Evolutionary conservation across 2,113 vertebrate genomes (phyloP).

Genomic region (Anolis carolinensis): DNA sequence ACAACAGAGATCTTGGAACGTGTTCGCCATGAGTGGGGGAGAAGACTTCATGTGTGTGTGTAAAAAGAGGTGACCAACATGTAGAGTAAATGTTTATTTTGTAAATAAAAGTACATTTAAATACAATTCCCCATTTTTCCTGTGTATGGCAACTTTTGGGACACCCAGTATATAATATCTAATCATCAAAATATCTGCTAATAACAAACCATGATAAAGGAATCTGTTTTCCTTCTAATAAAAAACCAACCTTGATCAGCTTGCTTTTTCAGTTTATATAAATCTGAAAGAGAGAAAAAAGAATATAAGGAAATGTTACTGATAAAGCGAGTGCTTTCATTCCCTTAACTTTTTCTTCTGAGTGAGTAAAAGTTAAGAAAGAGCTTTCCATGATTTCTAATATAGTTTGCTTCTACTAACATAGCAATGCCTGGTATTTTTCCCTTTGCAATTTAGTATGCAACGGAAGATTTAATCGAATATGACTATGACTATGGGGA

Average conservation of each 20-base stretch:
- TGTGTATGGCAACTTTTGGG: too few species aligned
- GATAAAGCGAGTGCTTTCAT: constrained; percentile 8
- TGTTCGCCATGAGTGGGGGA: too few species aligned
- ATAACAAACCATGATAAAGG: background rate
- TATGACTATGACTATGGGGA: constrained; percentile 97
- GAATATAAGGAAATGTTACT: constrained; percentile 21
- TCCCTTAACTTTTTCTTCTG: constrained; percentile 63
- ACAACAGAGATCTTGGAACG: too few species aligned
- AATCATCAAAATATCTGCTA: background rate
- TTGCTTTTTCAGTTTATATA: constrained; percentile 44
- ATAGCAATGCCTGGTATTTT: constrained; percentile 73
- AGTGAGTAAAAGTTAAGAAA: constrained; percentile 68
- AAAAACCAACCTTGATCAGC: background rate
- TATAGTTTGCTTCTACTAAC: constrained; percentile 70
- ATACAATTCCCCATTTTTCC: too few species aligned
- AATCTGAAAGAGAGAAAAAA: background rate
- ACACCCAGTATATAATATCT: background rate
- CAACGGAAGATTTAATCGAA: constrained; percentile 89
- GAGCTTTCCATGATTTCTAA: constrained; percentile 60
- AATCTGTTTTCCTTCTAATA: constrained; percentile 24
- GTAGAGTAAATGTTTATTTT: too few species aligned
- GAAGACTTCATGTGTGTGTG: too few species aligned
- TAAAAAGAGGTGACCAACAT: too few species aligned
- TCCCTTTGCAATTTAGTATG: constrained; percentile 85
- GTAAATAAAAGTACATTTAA: too few species aligned